These are phyloP conservation scores for Drosophila borborema DNA, from an alignment of 2,888 invertebrate genomes.

Conservation along the genomic window DNA sequence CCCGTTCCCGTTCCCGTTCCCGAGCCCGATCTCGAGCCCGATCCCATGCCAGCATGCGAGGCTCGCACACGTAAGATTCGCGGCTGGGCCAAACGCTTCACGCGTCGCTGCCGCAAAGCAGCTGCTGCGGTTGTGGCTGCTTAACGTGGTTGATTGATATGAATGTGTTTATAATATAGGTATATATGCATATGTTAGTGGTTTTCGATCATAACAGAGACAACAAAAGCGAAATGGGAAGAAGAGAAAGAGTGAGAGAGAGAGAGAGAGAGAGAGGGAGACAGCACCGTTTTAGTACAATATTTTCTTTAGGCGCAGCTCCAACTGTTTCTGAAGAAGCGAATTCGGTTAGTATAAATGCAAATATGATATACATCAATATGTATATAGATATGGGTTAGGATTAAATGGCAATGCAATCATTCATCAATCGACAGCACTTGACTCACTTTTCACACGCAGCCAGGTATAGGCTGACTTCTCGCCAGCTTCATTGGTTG, in stretches of 20 bases:
- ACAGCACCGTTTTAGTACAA: constrained; percentile 44
- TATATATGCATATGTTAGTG: constrained; percentile 1
- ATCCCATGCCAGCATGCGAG: constrained; percentile 81
- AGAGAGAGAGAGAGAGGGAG: constrained; percentile 22
- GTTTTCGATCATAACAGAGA: constrained; percentile 11
- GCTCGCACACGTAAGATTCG: constrained; percentile 87
- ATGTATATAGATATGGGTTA: neutral
- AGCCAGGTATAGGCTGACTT: constrained; percentile 96
- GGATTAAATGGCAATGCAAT: neutral
- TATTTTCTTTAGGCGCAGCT: constrained; percentile 23
- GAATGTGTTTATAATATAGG: constrained; percentile 13
- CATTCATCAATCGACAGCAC: constrained; percentile 1
- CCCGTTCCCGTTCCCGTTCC: constrained; percentile 85
- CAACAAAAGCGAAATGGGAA: constrained; percentile 32
- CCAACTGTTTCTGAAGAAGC: constrained; percentile 6
- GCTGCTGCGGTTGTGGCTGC: constrained; percentile 38
- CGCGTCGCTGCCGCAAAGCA: constrained; percentile 74
- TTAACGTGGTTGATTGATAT: constrained; percentile 8
- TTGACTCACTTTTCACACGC: constrained; percentile 95
- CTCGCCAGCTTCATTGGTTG: constrained; percentile 95
- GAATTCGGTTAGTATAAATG: constrained; percentile 25
- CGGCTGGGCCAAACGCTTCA: constrained; percentile 86
- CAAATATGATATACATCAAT: neutral
- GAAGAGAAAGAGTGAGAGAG: constrained; percentile 25
- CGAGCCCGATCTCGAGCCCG: constrained; percentile 76